Percentiles rank a stretch among this genome's conserved stretches.
phyloP scores from a whole-genome alignment of 2,113 vertebrate genomes.

The Nestor notabilis region DNA sequence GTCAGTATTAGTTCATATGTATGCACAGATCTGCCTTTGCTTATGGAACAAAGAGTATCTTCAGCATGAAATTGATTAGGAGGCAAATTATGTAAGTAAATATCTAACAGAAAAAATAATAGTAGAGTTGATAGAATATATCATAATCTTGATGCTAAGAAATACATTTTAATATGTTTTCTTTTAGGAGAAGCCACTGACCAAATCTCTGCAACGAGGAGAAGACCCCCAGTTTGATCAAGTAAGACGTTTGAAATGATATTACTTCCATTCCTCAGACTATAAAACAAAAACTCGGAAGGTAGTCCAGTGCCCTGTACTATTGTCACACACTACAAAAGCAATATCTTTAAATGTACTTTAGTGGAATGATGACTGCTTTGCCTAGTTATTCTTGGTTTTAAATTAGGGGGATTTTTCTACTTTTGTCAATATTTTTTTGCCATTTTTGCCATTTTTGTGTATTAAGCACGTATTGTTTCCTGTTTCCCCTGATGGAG shows the following conservation, averaged over 20 bases:
- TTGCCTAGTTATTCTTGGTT: background rate
- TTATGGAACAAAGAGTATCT: background rate
- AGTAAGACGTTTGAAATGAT: conserved; percentile 76
- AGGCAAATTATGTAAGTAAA: background rate
- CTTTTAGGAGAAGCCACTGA: conserved; percentile 92
- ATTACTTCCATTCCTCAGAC: background rate
- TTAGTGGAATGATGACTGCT: background rate
- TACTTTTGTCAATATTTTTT: background rate
- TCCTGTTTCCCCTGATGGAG: background rate
- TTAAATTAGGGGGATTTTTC: background rate
- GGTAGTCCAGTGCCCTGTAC: background rate
- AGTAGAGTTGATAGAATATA: background rate
- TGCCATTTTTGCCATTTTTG: background rate
- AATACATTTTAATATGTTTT: background rate
- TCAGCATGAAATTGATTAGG: background rate
- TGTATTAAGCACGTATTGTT: background rate
- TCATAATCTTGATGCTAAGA: background rate
- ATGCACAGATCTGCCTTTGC: background rate
- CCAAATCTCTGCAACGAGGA: conserved; percentile 95
- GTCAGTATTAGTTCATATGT: background rate
- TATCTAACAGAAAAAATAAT: background rate
- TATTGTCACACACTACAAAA: background rate
- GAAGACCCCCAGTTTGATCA: conserved; percentile 98
- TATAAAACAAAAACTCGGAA: background rate
- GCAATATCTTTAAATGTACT: background rate